These are phyloP conservation scores for Pseudomyrmex cubaensis DNA, from an alignment of 1,140 invertebrate species.

Conservation along the genomic window DNA sequence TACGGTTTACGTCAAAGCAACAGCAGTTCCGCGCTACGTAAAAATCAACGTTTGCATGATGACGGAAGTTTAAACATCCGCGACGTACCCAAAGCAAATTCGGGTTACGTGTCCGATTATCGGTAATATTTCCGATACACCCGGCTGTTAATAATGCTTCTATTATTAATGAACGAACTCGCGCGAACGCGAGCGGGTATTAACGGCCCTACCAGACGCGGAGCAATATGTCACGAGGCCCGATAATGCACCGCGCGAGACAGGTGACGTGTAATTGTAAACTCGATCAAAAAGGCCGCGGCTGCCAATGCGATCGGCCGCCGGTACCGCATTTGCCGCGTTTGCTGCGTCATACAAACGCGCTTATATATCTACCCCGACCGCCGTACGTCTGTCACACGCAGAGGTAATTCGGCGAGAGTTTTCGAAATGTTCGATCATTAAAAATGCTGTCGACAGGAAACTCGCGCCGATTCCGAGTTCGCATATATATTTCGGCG, in stretches of 20 bases:
- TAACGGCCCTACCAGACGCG: constrained; percentile 61
- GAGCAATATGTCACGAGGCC: constrained; percentile 55
- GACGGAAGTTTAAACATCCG: constrained; percentile 23
- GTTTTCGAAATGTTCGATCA: constrained; percentile 56
- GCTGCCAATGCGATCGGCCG: constrained; percentile 57
- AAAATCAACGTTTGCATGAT: constrained; percentile 14
- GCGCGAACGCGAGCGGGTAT: constrained; percentile 49
- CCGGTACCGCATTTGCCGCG: constrained; percentile 1
- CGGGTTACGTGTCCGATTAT: constrained; percentile 59
- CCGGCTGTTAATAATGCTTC: constrained; percentile 72
- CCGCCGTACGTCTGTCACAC: constrained; percentile 9
- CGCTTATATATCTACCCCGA: constrained; percentile 1
- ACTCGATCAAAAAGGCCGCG: constrained; percentile 68
- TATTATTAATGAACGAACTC: constrained; percentile 74
- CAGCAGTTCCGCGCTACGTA: neutral
- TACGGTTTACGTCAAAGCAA: no score
- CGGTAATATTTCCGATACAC: constrained; percentile 64
- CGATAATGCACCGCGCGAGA: constrained; percentile 66
- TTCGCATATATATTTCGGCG: constrained; percentile 30
- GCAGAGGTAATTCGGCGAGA: constrained; percentile 38
- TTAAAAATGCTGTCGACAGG: constrained; percentile 54
- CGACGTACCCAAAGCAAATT: constrained; percentile 62
- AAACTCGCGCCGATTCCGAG: constrained; percentile 9
- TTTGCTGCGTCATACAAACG: constrained; percentile 4
- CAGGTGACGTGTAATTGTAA: constrained; percentile 70